Evolutionary conservation across 2,797 vertebrate species (phyloP), one percentile per base, ranked within the genome.

Genomic region (Lepus oiostolus): DNA sequence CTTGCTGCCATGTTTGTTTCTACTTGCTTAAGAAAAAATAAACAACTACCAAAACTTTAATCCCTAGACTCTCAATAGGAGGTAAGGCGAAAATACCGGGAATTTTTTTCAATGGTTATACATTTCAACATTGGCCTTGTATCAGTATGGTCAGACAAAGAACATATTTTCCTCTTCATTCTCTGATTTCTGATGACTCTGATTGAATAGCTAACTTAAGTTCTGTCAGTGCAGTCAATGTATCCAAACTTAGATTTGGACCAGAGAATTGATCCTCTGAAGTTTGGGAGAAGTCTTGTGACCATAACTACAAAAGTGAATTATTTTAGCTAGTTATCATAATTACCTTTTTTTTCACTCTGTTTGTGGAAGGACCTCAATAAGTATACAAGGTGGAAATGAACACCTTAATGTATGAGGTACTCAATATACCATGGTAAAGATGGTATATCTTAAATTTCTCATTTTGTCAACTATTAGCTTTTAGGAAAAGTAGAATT

Each of bases 1-100:
- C 77, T 84, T 93, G 74, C 19, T 19, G 47, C 26, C 71, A 58
- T 28, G 32, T 63, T 92, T 65, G 42, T 76, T 92, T 95, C 87
- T 26, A 88, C 22, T 92, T 92, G 62, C 74, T 32, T 32, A 67
- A 30, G 54, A 54, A 92, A 95, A 94, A 95, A 92, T 77, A 91
- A 94, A 82, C 24, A 85, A 80, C 24, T 14, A 79, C 50, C 83
- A 32, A 77, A 50, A 79, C 38, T 13, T 32, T 95, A 9, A 70
- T 30, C 2, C 17, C 24, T 93, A 42, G 47, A 24, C 24, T 90
- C 35, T 84, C 67, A 80, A 54, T 85, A 42, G 54, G 87, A 91
- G n/a, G n/a, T 22, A 10, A 75, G 24, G 3, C 60, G 79, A 95
- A 90, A 94, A 58, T 76, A 75, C 14, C 70, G 80, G 58, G 28